A percentile compares a stretch with the other conserved stretches of the same genome.
phyloP scores from a whole-genome alignment of 2,797 vertebrate species.

The Lagorchestes hirsutus region DNA sequence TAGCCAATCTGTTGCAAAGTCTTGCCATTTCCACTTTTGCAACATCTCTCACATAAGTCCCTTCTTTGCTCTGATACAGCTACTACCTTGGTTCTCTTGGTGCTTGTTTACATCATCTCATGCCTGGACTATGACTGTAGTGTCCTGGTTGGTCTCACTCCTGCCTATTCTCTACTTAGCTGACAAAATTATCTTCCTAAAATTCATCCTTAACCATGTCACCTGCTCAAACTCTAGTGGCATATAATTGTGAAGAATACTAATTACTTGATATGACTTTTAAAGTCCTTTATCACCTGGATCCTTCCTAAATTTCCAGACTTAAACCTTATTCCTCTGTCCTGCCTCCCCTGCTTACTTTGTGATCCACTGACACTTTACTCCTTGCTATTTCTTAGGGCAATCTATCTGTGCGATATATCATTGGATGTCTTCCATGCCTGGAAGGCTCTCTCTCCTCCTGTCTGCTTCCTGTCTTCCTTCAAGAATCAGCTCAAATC shows the following conservation, averaged over 20 bases:
- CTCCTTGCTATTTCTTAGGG: no score
- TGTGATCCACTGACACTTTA: not conserved
- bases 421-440: not conserved
- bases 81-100: not conserved
- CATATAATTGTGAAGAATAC: not conserved
- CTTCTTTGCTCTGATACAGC: not conserved
- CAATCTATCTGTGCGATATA: not conserved
- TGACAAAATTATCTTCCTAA: not conserved
- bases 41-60: not conserved
- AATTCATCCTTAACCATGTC: not conserved
- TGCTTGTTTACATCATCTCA: not conserved
- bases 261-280: not conserved
- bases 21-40: not conserved
- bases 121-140: not conserved
- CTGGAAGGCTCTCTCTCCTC: not conserved
- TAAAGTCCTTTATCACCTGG: not conserved
- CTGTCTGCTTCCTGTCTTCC: not conserved
- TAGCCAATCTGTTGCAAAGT: not conserved
- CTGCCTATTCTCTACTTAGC: not conserved
- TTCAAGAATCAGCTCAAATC: not conserved
- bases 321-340: not conserved
- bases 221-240: not conserved
- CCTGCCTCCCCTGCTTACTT: not conserved
- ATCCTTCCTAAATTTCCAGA: not conserved
- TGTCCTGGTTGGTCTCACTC: not conserved